Percentiles rank a stretch among this genome's conserved stretches.
Evolutionary conservation across 2,888 invertebrate genomes (phyloP).

Genomic region (Caenorhabditis sp.): DNA sequence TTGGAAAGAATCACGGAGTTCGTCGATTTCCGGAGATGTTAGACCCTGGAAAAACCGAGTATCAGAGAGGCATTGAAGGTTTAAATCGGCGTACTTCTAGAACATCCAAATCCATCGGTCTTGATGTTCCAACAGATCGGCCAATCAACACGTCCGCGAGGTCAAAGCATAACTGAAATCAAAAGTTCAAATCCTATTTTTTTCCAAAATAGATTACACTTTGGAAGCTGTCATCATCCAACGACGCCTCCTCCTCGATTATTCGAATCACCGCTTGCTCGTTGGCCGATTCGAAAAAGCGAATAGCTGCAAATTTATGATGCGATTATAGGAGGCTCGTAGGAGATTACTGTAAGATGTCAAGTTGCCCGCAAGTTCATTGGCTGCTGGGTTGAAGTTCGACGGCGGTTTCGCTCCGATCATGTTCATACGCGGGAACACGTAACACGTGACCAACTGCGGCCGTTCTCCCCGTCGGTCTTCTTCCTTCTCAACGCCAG

Average conservation of each 20-base stretch:
- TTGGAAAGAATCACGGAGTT: conserved; percentile 75
- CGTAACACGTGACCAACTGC: conserved; percentile 77
- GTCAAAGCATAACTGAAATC: conserved; percentile 66
- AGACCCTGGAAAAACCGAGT: conserved; percentile 65
- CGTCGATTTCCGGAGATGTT: conserved; percentile 76
- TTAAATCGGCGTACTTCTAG: conserved; percentile 36
- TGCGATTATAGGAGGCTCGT: too few relatives aligned
- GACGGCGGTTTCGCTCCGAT: conserved; percentile 79
- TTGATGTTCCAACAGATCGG: conserved; percentile 55
- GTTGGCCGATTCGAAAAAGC: conserved; percentile 81
- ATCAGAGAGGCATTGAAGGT: too few relatives aligned
- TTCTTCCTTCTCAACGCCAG: conserved; percentile 66
- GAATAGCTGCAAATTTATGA: conserved; percentile 70
- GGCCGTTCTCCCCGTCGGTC: conserved; percentile 66
- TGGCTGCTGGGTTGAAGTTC: conserved; percentile 81
- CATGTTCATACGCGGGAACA: conserved; percentile 80
- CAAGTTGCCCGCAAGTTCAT: conserved; percentile 82
- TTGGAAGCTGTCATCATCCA: conserved; percentile 72
- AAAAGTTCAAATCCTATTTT: background rate
- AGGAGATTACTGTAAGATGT: conserved; percentile 79
- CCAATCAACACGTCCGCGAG: conserved; percentile 65
- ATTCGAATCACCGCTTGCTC: conserved; percentile 79
- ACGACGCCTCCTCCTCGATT: conserved; percentile 79
- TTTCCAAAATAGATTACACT: too few relatives aligned
- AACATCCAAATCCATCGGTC: conserved; percentile 42